Conservation (phyloP, 1,140 invertebrate genomes). For the Hyphantria cunea region DNA sequence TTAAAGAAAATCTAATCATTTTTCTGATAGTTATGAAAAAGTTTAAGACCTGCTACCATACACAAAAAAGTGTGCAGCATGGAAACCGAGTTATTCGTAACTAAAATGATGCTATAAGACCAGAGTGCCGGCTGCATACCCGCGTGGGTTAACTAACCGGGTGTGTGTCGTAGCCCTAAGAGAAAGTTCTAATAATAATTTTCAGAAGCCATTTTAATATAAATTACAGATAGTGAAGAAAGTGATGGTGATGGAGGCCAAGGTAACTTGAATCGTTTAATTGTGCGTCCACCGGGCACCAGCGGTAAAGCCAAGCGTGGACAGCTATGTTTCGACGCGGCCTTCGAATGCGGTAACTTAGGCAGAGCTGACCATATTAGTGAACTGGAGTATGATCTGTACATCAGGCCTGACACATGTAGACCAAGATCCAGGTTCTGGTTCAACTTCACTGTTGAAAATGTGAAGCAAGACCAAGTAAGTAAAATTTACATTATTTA, state of each 20-base stretch:
- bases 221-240: slow-evolving; percentile 93
- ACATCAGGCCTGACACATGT: slow-evolving; percentile 97
- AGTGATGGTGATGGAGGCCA: slow-evolving; percentile 96
- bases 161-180: no score
- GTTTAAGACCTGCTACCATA: no score
- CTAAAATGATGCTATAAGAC: no score
- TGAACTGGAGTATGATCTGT: slow-evolving; percentile 98
- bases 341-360: slow-evolving; percentile 98
- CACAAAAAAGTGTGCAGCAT: no score
- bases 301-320: slow-evolving; percentile 96
- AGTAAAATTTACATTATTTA: slow-evolving; percentile 1
- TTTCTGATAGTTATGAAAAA: no score
- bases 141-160: no score
- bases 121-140: no score
- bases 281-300: slow-evolving; percentile 96
- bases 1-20: no score
- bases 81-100: no score
- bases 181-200: neutral
- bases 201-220: neutral
- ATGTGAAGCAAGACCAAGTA: slow-evolving; percentile 95
- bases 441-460: slow-evolving; percentile 99
- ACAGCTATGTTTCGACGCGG: slow-evolving; percentile 98
- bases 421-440: slow-evolving; percentile 96
- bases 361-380: slow-evolving; percentile 96
- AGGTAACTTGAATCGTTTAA: slow-evolving; percentile 95